Evolutionary conservation across 2,888 invertebrate genomes (phyloP).

Genomic region (Oxyteleia sp.): DNA sequence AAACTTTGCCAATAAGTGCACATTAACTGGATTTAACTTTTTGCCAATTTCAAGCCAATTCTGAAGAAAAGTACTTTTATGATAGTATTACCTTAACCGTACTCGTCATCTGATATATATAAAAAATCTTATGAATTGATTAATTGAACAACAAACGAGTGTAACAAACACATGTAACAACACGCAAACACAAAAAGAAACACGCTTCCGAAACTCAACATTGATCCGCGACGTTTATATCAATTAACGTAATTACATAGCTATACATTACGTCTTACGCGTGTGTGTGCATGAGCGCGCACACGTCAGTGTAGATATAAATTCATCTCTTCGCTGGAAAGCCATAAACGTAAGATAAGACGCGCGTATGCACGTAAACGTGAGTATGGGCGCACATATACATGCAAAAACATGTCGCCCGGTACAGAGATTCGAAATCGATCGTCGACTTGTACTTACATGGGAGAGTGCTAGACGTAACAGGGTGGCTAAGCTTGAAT

Average conservation of each 20-base stretch:
- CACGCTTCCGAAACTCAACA: constrained; percentile 1
- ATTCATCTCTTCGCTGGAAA: constrained; percentile 45
- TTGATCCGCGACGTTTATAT: constrained; percentile 12
- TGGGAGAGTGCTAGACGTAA: constrained; percentile 37
- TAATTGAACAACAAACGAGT: not conserved
- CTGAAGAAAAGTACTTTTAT: no score
- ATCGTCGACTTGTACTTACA: constrained; percentile 65
- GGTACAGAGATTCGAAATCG: constrained; percentile 67
- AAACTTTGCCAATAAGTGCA: no score
- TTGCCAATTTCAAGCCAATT: no score
- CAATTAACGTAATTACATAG: constrained; percentile 35
- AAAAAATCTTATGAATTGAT: not conserved
- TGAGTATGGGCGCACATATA: constrained; percentile 23
- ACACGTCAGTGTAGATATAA: constrained; percentile 11
- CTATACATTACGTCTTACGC: not conserved
- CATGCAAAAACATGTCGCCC: constrained; percentile 49
- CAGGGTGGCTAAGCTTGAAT: constrained; percentile 51
- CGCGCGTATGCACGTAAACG: constrained; percentile 29
- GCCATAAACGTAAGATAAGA: constrained; percentile 37
- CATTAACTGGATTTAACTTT: no score
- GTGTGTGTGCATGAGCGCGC: not conserved
- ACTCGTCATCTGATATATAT: no score
- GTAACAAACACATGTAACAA: not conserved
- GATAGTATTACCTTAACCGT: no score
- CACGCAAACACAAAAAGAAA: not conserved